Evolutionary conservation across 2,113 vertebrate genomes (phyloP).

Genomic region (Gobiocypris rarus): DNA sequence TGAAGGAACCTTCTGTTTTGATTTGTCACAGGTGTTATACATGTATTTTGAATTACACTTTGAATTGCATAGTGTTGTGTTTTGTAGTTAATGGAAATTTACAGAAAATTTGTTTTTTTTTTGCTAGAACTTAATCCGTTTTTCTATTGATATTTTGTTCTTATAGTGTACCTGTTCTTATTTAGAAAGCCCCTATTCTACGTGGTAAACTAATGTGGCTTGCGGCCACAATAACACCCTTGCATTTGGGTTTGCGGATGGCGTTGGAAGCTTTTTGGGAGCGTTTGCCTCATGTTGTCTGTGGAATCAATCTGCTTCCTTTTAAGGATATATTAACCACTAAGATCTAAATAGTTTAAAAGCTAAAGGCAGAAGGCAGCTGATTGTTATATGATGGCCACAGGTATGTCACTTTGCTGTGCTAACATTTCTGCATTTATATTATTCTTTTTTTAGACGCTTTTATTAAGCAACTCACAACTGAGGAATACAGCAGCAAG

Average conservation of each 20-base stretch:
- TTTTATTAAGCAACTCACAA: too few species aligned
- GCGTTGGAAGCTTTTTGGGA: conserved; percentile 1
- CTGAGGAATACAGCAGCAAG: too few species aligned
- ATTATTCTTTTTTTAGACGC: too few species aligned
- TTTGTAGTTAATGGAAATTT: not conserved
- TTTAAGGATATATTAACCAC: conserved; percentile 46
- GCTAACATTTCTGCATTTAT: not conserved
- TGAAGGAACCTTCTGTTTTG: not conserved
- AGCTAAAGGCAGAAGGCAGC: conserved; percentile 3
- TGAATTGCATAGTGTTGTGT: not conserved
- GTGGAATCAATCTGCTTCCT: conserved; percentile 37
- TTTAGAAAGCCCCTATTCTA: not conserved
- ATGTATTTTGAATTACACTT: not conserved
- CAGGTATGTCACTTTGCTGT: conserved; percentile 32
- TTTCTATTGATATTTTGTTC: not conserved
- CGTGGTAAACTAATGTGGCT: not conserved
- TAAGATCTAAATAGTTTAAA: conserved; percentile 20
- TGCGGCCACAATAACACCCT: conserved; percentile 1
- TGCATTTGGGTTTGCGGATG: conserved; percentile 36
- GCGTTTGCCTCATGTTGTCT: conserved; percentile 1
- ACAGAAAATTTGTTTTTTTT: too few species aligned
- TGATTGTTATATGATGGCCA: conserved; percentile 27
- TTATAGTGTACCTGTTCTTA: not conserved
- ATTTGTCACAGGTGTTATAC: not conserved
- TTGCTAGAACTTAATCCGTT: not conserved